Evolutionary conservation across 2,888 invertebrate genomes (phyloP).

Genomic region (Hipparchia semele): DNA sequence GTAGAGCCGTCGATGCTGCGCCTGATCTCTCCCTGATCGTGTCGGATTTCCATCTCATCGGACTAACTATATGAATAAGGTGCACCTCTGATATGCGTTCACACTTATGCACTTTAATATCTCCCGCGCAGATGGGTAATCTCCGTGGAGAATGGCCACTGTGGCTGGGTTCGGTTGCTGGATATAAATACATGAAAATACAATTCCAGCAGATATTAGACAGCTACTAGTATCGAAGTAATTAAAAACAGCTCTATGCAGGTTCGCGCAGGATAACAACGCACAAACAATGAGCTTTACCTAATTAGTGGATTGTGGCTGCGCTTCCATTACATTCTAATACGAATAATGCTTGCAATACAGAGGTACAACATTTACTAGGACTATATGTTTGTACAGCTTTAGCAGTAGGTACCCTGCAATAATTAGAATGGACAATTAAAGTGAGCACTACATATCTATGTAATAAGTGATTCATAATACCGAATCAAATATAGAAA

Average conservation of each 20-base stretch:
- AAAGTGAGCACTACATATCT: background rate
- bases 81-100: too few species aligned
- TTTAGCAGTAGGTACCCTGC: background rate
- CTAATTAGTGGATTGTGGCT: conserved; percentile 14
- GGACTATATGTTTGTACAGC: background rate
- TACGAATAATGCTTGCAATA: conserved; percentile 6
- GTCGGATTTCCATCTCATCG: too few species aligned
- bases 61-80: too few species aligned
- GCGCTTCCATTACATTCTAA: conserved; percentile 12
- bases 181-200: background rate
- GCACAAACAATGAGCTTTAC: conserved; percentile 17
- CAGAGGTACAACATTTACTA: conserved; percentile 10
- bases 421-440: background rate
- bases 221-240: background rate
- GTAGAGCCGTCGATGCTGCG: too few species aligned
- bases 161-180: too few species aligned
- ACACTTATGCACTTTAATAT: too few species aligned
- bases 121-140: too few species aligned
- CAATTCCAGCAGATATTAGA: background rate
- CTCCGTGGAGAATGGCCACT: too few species aligned
- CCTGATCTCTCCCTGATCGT: too few species aligned
- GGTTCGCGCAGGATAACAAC: conserved; percentile 5
- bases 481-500: too few species aligned
- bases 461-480: too few species aligned
- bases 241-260: conserved; percentile 9